phyloP scores from a whole-genome alignment of 2,113 vertebrate species.

The Onychorhynchus coronatus region DNA sequence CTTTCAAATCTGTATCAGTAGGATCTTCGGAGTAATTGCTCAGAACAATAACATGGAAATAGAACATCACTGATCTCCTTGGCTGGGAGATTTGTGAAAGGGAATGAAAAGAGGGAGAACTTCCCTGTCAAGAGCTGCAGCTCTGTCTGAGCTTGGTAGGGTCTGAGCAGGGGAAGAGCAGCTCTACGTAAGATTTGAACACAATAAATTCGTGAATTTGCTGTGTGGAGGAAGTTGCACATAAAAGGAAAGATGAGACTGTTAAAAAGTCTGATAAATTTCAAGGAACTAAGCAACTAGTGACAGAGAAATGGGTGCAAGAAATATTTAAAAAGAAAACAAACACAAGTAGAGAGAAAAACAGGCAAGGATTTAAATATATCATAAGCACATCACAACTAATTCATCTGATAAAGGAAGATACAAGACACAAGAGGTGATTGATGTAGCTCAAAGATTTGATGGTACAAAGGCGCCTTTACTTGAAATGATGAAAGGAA shows the following conservation, averaged over 20 bases:
- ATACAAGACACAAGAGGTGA: slow-evolving; percentile 15
- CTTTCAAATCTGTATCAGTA: neutral
- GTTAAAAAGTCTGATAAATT: neutral
- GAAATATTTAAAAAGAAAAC: slow-evolving; percentile 12
- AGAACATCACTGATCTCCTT: neutral
- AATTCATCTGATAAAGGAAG: slow-evolving; percentile 29
- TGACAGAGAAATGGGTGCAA: neutral
- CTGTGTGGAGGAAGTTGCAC: neutral
- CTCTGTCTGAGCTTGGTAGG: neutral
- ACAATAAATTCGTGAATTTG: neutral
- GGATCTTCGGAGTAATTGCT: neutral
- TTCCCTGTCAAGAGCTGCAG: neutral
- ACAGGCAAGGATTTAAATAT: slow-evolving; percentile 27
- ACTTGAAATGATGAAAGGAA: slow-evolving; percentile 39
- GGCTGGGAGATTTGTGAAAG: neutral
- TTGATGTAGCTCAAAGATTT: slow-evolving; percentile 40
- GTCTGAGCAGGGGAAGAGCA: neutral
- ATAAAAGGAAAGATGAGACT: neutral
- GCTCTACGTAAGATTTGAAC: neutral
- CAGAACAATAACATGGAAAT: neutral
- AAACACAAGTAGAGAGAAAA: slow-evolving; percentile 15
- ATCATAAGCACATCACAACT: slow-evolving; percentile 31
- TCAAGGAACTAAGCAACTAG: neutral
- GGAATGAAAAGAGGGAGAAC: neutral
- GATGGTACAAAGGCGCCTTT: slow-evolving; percentile 7